phyloP scores from a whole-genome alignment of 2,888 invertebrate genomes.

The Phragmatobia fuliginosa region DNA sequence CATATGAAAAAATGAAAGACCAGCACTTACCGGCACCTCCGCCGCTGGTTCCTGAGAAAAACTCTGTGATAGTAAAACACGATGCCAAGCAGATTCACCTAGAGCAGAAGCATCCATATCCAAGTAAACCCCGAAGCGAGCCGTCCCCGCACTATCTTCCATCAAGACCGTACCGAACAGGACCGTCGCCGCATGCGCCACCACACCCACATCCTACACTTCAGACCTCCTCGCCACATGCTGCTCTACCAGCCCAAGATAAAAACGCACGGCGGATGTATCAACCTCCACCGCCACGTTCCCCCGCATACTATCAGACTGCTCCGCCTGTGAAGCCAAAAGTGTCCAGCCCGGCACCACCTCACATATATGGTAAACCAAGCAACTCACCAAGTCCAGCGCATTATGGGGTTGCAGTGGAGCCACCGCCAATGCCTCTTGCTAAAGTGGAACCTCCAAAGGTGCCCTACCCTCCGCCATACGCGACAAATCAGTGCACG shows the following conservation, averaged over 20 bases:
- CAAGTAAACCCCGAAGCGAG: conserved; percentile 86
- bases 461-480: conserved; percentile 79
- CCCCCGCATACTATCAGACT: conserved; percentile 81
- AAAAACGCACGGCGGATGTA: conserved; percentile 58
- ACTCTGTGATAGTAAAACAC: conserved; percentile 93
- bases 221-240: conserved; percentile 77
- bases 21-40: conserved; percentile 89
- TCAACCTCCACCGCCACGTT: conserved; percentile 72
- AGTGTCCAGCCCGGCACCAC: conserved; percentile 92
- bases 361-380: conserved; percentile 90
- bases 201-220: conserved; percentile 82
- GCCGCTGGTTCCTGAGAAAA: conserved; percentile 90
- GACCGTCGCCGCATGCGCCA: conserved; percentile 85
- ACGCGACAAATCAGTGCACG: conserved; percentile 66
- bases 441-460: conserved; percentile 85
- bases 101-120: conserved; percentile 86
- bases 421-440: conserved; percentile 81
- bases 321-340: conserved; percentile 87
- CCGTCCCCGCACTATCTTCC: conserved; percentile 86
- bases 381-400: conserved; percentile 82
- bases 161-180: conserved; percentile 80
- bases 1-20: conserved; percentile 88
- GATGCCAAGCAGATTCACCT: conserved; percentile 89
- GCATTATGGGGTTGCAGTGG: conserved; percentile 77
- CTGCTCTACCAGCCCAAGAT: conserved; percentile 66